Evolutionary conservation across 2,888 invertebrate genomes (phyloP), one percentile per base, ranked within the genome.

Genomic region (Augochlorella aurata): DNA sequence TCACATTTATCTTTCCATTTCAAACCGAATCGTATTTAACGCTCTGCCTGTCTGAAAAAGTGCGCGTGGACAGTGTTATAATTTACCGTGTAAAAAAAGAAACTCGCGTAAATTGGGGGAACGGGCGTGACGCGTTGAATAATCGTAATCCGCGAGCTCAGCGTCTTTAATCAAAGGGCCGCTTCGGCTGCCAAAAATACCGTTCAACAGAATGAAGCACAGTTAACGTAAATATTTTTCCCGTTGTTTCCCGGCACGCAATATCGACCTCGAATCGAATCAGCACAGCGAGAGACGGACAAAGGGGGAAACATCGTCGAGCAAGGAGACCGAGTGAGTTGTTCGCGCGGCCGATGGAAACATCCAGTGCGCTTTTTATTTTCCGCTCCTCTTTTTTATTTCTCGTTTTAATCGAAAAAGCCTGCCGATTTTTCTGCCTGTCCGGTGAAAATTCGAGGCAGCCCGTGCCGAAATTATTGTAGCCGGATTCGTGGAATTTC

Each of bases 261-360:
- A 71, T 66, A 79, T 70, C 66, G 66, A 66, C 74, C 65, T 47
- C 50, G 74, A 80, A 82, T 73, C 54, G 81, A 66, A 73, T 74
- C 58, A 61, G 70, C 61, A 50, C 47, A 80, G 73, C 65, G 83
- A 83, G 61, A 72, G 69, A 65, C 29, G 72, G 75, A 69, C 76
- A 52, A 84, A 68, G 21, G 73, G 38, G 16, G 45, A 76, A 58
- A 16, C 68, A 74, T 44, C 74, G 68, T 61, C 77, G 50, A 83
- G 47, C 49, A 83, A 78, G 69, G 81, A 79, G 61, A 45, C 21
- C 65, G 69, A 81, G 84, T 85, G 76, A 81, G 85, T 84, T 81
- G 58, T 24, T 24, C 58, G 38, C 73, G 16, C 44, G 45, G 18
- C 45, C 24, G 50, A 71, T 12, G 52, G 49, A 71, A 71, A 80